Conservation (phyloP, 1,140 invertebrate genomes). For the Trypoxylus dichotomus region DNA sequence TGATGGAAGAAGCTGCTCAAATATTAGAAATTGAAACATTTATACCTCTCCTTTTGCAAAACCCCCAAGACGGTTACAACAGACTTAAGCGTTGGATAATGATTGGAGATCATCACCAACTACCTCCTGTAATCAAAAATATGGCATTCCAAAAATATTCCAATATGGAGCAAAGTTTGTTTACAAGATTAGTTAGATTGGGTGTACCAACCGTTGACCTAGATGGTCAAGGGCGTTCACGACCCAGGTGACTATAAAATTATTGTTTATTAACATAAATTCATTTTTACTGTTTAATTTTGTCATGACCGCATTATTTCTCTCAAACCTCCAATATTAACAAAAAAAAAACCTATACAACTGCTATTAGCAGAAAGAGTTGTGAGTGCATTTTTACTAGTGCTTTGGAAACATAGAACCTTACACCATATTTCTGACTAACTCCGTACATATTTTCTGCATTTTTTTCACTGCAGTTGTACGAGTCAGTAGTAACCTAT, state of each 20-base stretch:
- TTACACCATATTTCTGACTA: too few species aligned
- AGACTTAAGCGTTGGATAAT: conserved; percentile 99
- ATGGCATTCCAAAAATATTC: conserved; percentile 99
- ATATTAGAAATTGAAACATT: conserved; percentile 99
- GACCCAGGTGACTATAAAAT: conserved; percentile 65
- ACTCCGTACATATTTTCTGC: too few species aligned
- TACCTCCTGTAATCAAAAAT: conserved; percentile 99
- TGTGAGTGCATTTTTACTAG: too few species aligned
- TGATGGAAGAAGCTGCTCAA: conserved; percentile 99
- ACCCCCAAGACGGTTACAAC: conserved; percentile 94
- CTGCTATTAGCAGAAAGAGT: too few species aligned
- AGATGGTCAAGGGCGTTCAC: conserved; percentile 95
- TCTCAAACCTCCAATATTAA: too few species aligned
- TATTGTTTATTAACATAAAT: background rate
- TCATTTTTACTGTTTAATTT: too few species aligned
- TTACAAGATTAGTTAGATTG: conserved; percentile 92
- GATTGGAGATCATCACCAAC: conserved; percentile 99
- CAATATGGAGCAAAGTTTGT: conserved; percentile 99
- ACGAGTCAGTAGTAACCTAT: too few species aligned
- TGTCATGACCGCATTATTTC: too few species aligned
- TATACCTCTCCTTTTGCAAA: conserved; percentile 95
- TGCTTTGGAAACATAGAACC: too few species aligned
- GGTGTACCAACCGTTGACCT: conserved; percentile 96
- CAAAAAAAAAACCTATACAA: too few species aligned
- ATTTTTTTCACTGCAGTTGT: too few species aligned